phyloP scores from a whole-genome alignment of 23 tunicate genomes.

The Styela clava region DNA sequence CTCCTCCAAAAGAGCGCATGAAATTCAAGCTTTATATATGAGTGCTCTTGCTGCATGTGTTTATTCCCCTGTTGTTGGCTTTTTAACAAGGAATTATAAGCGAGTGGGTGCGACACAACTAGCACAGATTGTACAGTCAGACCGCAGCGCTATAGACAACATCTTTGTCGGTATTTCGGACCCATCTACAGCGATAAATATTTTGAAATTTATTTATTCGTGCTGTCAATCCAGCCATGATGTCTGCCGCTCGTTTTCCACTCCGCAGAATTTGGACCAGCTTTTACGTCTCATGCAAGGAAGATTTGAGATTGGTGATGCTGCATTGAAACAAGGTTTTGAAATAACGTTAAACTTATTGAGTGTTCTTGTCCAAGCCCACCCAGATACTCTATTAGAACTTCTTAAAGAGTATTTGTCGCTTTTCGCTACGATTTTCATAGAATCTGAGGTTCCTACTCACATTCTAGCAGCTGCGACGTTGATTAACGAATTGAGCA shows the following conservation, averaged over 20 bases:
- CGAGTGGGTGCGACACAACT: slow-evolving; percentile 16
- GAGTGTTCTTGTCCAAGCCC: slow-evolving; percentile 33
- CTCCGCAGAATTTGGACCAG: not conserved
- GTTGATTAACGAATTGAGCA: slow-evolving; percentile 51
- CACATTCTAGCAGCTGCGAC: slow-evolving; percentile 41
- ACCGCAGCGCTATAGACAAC: slow-evolving; percentile 15
- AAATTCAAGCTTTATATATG: slow-evolving; percentile 38
- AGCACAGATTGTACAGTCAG: slow-evolving; percentile 1
- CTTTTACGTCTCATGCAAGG: slow-evolving; percentile 26
- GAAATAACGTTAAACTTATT: slow-evolving; percentile 54
- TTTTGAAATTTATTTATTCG: slow-evolving; percentile 41
- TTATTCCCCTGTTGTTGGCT: slow-evolving; percentile 71
- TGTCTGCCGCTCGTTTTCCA: slow-evolving; percentile 18
- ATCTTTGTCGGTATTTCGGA: not conserved
- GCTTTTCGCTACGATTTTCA: slow-evolving; percentile 29
- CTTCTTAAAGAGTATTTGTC: slow-evolving; percentile 32
- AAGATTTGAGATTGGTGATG: slow-evolving; percentile 13
- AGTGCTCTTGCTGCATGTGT: slow-evolving; percentile 58
- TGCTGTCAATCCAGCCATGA: slow-evolving; percentile 42
- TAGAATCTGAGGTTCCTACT: slow-evolving; percentile 54
- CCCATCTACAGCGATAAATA: slow-evolving; percentile 27
- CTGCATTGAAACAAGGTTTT: slow-evolving; percentile 30
- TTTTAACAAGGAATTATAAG: slow-evolving; percentile 35
- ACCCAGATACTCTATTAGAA: not conserved
- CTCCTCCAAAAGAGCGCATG: not conserved